phyloP scores from a whole-genome alignment of 2,888 invertebrate species.

The Hanleya hanleyi region DNA sequence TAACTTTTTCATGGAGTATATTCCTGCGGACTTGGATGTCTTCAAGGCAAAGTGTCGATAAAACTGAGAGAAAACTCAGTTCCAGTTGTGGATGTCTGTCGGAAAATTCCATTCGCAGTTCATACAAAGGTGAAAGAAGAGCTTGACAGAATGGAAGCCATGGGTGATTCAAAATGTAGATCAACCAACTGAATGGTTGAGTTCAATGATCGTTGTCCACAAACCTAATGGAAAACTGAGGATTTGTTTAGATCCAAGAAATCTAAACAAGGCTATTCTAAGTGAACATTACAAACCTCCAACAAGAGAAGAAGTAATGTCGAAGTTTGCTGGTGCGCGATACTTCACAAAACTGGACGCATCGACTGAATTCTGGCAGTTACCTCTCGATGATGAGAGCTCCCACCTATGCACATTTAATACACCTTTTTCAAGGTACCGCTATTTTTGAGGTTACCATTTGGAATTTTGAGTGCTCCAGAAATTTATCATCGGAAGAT shows the following conservation, averaged over 20 bases:
- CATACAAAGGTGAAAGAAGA: slow-evolving; percentile 36
- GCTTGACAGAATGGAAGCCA: slow-evolving; percentile 30
- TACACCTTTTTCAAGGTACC: slow-evolving; percentile 35
- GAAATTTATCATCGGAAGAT: too few relatives aligned
- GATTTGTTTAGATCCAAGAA: slow-evolving; percentile 43
- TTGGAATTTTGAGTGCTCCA: too few relatives aligned
- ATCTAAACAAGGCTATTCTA: slow-evolving; percentile 39
- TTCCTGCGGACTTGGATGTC: slow-evolving; percentile 37
- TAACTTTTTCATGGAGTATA: too few relatives aligned
- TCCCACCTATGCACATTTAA: slow-evolving; percentile 29
- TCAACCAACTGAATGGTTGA: slow-evolving; percentile 48
- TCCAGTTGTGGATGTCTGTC: slow-evolving; percentile 38
- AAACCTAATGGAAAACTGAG: slow-evolving; percentile 41
- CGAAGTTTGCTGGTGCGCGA: slow-evolving; percentile 29
- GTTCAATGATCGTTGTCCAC: slow-evolving; percentile 33
- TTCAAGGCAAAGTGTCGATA: slow-evolving; percentile 33
- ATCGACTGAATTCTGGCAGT: slow-evolving; percentile 38
- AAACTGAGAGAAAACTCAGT: slow-evolving; percentile 24
- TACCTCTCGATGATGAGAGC: slow-evolving; percentile 25
- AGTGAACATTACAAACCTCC: slow-evolving; percentile 41
- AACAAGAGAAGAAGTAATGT: slow-evolving; percentile 40
- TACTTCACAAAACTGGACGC: slow-evolving; percentile 41
- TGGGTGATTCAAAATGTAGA: slow-evolving; percentile 35
- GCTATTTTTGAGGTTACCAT: too few relatives aligned
- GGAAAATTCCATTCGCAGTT: slow-evolving; percentile 37